Percentiles rank a stretch among this genome's conserved stretches.
These are phyloP conservation scores for Choristoneura fumiferana DNA, from an alignment of 1,140 invertebrate species.

Conservation along the genomic window DNA sequence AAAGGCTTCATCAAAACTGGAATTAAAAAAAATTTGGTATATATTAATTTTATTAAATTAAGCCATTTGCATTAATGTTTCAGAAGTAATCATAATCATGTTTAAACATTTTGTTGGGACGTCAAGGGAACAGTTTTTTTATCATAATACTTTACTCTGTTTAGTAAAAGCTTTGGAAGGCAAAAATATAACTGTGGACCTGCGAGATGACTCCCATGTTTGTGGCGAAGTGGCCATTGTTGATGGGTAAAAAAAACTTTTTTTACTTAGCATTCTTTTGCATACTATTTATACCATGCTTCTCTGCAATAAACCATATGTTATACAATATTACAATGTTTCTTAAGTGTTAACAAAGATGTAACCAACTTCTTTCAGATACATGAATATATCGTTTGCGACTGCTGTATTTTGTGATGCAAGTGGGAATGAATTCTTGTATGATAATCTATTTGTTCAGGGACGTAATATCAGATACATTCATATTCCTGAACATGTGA, in stretches of 20 bases:
- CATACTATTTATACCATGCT: background rate
- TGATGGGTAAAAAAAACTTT: constrained; percentile 83
- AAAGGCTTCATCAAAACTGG: too few relatives aligned
- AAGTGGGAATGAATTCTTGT: constrained; percentile 72
- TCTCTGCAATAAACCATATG: constrained; percentile 13
- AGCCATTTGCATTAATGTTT: background rate
- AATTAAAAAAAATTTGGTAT: too few relatives aligned
- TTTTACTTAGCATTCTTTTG: too few relatives aligned
- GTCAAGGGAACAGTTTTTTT: constrained; percentile 74
- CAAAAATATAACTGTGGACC: constrained; percentile 82
- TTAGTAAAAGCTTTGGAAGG: constrained; percentile 82
- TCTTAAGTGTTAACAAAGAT: too few relatives aligned
- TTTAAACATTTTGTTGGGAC: constrained; percentile 49
- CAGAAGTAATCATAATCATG: background rate
- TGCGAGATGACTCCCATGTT: constrained; percentile 82
- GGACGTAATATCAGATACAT: constrained; percentile 83
- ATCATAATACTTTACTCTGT: constrained; percentile 80
- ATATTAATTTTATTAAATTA: too few relatives aligned
- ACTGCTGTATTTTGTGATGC: constrained; percentile 81
- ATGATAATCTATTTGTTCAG: constrained; percentile 81
- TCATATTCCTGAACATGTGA: constrained; percentile 82
- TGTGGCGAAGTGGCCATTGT: constrained; percentile 79
- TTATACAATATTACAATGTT: too few relatives aligned
- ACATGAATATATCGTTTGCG: constrained; percentile 83
- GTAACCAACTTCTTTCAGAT: constrained; percentile 78